Evolutionary conservation across 1,140 invertebrate genomes (phyloP).

Genomic region (Lasaia peninsularis): DNA sequence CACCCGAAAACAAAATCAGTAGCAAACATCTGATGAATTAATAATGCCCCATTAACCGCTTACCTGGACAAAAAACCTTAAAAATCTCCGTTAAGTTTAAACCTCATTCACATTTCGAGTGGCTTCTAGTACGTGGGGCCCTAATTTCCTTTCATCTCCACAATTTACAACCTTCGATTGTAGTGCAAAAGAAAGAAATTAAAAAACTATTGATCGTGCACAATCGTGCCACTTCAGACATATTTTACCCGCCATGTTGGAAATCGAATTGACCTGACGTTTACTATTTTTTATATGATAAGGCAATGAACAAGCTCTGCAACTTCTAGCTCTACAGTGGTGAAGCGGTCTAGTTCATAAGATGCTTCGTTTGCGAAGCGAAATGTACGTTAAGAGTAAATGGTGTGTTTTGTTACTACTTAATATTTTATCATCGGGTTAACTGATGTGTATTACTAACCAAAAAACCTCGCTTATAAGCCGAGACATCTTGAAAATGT

Average conservation of each 20-base stretch:
- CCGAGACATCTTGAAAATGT: too few relatives aligned
- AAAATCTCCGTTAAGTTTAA: slow-evolving; percentile 60
- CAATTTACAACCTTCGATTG: slow-evolving; percentile 65
- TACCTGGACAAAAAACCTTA: slow-evolving; percentile 64
- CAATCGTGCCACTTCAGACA: slow-evolving; percentile 59
- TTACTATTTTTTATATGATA: too few relatives aligned
- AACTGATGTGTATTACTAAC: too few relatives aligned
- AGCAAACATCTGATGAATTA: slow-evolving; percentile 46
- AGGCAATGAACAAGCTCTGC: too few relatives aligned
- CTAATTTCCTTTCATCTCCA: slow-evolving; percentile 66
- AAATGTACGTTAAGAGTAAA: too few relatives aligned
- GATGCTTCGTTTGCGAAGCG: too few relatives aligned
- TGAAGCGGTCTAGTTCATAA: too few relatives aligned
- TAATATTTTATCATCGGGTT: too few relatives aligned
- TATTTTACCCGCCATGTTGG: slow-evolving; percentile 65
- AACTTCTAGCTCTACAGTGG: too few relatives aligned
- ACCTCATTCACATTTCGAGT: slow-evolving; percentile 62
- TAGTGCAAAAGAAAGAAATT: slow-evolving; percentile 62
- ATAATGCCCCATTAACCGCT: slow-evolving; percentile 55
- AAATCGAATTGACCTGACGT: slow-evolving; percentile 42
- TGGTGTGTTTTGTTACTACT: too few relatives aligned
- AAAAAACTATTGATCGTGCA: slow-evolving; percentile 70
- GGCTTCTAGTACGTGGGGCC: slow-evolving; percentile 51
- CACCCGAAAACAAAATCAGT: slow-evolving; percentile 30
- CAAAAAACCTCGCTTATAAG: too few relatives aligned